phyloP scores from a whole-genome alignment of 2,888 invertebrate genomes.

The Ennomos quercinarius region DNA sequence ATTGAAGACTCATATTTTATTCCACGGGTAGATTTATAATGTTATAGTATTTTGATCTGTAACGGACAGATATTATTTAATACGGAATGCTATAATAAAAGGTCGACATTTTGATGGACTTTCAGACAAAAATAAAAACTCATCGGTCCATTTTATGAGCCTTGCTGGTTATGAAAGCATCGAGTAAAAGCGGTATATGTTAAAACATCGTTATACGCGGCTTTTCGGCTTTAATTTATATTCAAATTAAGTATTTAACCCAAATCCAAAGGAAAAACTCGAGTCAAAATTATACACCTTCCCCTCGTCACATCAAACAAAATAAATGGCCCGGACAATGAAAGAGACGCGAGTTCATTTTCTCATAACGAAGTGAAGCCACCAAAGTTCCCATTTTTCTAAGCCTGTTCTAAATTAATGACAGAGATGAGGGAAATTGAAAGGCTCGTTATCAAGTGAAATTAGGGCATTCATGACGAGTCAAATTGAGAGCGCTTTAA shows the following conservation, averaged over 20 bases:
- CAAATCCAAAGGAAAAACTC: not conserved
- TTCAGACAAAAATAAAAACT: too few species aligned
- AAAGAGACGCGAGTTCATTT: constrained; percentile 11
- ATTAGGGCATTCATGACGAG: constrained; percentile 23
- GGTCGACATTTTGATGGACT: too few species aligned
- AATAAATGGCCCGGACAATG: constrained; percentile 13
- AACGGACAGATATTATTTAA: too few species aligned
- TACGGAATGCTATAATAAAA: too few species aligned
- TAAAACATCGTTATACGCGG: too few species aligned
- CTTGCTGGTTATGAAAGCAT: too few species aligned
- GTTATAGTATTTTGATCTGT: not conserved
- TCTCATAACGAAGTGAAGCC: constrained; percentile 21
- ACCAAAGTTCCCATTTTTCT: constrained; percentile 16
- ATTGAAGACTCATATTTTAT: not conserved
- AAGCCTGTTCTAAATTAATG: constrained; percentile 25
- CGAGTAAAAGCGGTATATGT: too few species aligned
- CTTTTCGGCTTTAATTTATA: too few species aligned
- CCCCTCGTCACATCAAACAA: constrained; percentile 18
- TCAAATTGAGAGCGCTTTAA: constrained; percentile 31
- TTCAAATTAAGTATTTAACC: too few species aligned
- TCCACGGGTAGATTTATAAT: not conserved
- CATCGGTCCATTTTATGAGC: too few species aligned
- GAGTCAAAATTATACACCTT: not conserved
- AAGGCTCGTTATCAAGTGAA: constrained; percentile 21
- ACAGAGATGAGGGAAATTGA: constrained; percentile 21